Conservation (phyloP, 2,113 vertebrate genomes). For the Campylomormyrus tamandua region DNA sequence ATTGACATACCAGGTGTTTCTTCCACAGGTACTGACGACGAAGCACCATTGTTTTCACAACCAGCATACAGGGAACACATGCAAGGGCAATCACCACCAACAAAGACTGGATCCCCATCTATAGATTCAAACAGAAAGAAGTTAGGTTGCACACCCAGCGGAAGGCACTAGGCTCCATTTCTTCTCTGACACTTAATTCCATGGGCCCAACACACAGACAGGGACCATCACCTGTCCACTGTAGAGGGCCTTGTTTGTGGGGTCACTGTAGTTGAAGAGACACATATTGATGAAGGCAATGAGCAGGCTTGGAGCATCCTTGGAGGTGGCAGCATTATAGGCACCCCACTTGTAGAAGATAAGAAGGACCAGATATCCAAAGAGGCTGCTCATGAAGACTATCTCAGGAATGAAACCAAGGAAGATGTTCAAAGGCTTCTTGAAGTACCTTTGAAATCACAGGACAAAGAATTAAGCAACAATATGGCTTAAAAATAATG, state of each 20-base stretch:
- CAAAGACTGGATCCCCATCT: conserved; percentile 80
- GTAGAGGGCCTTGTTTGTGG: conserved; percentile 70
- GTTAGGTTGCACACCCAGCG: background rate
- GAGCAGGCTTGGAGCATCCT: conserved; percentile 83
- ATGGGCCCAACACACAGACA: background rate
- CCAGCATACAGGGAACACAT: conserved; percentile 89
- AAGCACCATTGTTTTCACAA: conserved; percentile 84
- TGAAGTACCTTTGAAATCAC: conserved; percentile 74
- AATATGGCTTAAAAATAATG: background rate
- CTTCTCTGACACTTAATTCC: background rate
- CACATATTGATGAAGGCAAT: conserved; percentile 99
- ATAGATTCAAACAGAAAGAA: conserved; percentile 13
- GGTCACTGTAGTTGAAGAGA: conserved; percentile 81
- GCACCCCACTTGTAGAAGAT: conserved; percentile 91
- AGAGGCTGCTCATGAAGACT: conserved; percentile 84
- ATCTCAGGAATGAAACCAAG: conserved; percentile 94
- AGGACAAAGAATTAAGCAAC: background rate
- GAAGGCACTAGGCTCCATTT: background rate
- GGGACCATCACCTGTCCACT: conserved; percentile 74
- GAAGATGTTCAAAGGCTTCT: conserved; percentile 89
- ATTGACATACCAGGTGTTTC: conserved; percentile 75
- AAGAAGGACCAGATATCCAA: conserved; percentile 87
- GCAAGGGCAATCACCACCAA: conserved; percentile 80
- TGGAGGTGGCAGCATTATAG: conserved; percentile 70
- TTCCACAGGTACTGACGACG: conserved; percentile 77